phyloP scores from a whole-genome alignment of 2,888 invertebrate genomes.

The Nomada fabriciana region DNA sequence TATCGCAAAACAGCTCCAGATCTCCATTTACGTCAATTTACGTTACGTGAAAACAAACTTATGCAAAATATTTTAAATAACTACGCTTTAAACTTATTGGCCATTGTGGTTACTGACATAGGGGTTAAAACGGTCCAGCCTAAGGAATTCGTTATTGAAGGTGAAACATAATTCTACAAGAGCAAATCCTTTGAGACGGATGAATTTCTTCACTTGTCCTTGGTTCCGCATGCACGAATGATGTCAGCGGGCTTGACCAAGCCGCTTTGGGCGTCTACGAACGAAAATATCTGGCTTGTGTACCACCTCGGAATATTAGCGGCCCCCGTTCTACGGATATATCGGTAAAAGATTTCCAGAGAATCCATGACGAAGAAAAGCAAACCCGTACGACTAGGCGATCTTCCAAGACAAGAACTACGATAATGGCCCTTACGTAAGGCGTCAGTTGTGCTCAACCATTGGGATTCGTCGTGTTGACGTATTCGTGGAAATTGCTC shows the following conservation, averaged over 20 bases:
- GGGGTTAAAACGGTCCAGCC: too few relatives aligned
- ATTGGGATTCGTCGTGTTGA: background rate
- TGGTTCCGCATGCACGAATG: slow-evolving; percentile 60
- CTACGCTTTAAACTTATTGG: too few relatives aligned
- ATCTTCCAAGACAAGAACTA: slow-evolving; percentile 51
- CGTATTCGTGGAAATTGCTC: slow-evolving; percentile 23
- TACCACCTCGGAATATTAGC: slow-evolving; percentile 57
- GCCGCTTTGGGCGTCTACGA: slow-evolving; percentile 43
- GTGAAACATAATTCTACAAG: background rate
- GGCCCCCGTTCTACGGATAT: slow-evolving; percentile 24
- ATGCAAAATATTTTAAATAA: too few relatives aligned
- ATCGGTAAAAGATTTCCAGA: slow-evolving; percentile 46
- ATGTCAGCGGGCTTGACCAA: slow-evolving; percentile 64
- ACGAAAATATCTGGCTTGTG: slow-evolving; percentile 61
- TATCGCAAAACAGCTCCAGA: too few relatives aligned
- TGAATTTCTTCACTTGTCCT: slow-evolving; percentile 60
- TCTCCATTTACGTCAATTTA: too few relatives aligned
- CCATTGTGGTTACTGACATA: too few relatives aligned
- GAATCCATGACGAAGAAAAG: slow-evolving; percentile 34
- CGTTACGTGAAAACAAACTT: too few relatives aligned
- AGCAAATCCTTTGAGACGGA: slow-evolving; percentile 47
- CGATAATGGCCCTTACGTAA: slow-evolving; percentile 58
- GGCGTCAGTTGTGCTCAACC: slow-evolving; percentile 41
- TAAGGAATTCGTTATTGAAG: slow-evolving; percentile 14
- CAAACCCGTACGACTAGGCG: slow-evolving; percentile 30